Base-by-base conservation (phyloP, 2,888 invertebrate genomes). In the Desoria tigrina region DNA sequence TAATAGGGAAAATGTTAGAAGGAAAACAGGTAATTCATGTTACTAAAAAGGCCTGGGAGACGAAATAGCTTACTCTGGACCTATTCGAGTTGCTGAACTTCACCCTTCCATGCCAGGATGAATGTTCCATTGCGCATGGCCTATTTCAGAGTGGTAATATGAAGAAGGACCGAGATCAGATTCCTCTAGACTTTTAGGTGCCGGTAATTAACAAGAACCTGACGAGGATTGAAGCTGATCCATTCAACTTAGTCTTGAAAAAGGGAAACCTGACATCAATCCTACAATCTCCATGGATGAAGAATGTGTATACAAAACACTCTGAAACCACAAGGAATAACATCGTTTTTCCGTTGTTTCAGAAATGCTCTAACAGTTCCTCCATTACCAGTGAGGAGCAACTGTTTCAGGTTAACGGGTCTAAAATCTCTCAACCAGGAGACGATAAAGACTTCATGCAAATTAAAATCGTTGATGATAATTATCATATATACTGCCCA, bases 221-320 rank as follows among this genome's bases (percentile, higher is more conserved):
- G 1, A 49, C 39, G 9, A 39, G 39, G 16, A 56, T 71, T 21
- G 64, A 66, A 42, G 66, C 71, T 0, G 71, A 66, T 23, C 56
- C 71, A 26, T 71, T 71, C 27, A 23, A 21, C 11, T 39, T 68
- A 0, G 45, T 66, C 32, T 6, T 18, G 14, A 50, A 18, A 27
- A 65, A 61, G 23, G 16, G 27, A 11, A 60, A 61, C 7, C 1
- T 27, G 11, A 71, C 65, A 59, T 37, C 18, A 1, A 24, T 1
- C 60, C 63, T 11, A 39, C 61, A 16, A n/a, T 71, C 0, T 68
- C 66, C 7, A 11, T 42, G 18, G 42, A 59, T 11, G 66, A 71
- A 24, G 71, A 71, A 23, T 71, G 66, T 51, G 56, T 71, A 1
- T 67, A 57, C 51, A 16, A 16, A 39, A n/a, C n/a, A n/a, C 16